Base-by-base conservation (phyloP, 2,888 invertebrate genomes). In the Alsophila aescularia region DNA sequence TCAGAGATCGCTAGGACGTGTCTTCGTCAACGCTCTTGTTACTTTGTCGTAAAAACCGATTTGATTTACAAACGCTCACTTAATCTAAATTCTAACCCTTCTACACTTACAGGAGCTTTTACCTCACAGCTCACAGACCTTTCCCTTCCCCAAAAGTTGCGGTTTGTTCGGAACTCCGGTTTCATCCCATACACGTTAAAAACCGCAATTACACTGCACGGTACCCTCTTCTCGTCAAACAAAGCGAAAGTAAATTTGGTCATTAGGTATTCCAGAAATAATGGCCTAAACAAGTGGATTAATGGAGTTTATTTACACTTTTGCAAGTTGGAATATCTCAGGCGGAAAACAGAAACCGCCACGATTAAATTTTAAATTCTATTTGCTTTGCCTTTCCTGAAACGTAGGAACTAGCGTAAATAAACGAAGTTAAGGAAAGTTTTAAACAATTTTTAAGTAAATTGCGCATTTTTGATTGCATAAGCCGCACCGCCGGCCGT, bases 121-220 rank as follows among this genome's bases (percentile, higher is more conserved):
- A 63, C 60, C 58, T 64, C 55, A 52, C 37, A 64, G 64, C 58
- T 64, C 55, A 52, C 37, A 64, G 64, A 54, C 64, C 51, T 55
- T 47, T 58, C 40, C 34, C 47, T 18, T 37, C 24, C 52, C 70
- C 66, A 64, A 68, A 74, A 74, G 69, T 75, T 73, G 70, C 49
- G 64, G 69, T 68, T 67, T 63, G 67, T 69, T 64, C 60, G 56
- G 64, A 60, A 66, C 61, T 65, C 57, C 51, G 58, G 62, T 56
- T 44, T 56, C 60, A 44, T 57, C 53, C 53, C 62, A 66, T 60
- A 64, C 56, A 55, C 42, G 57, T 57, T 53, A 37, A 67, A 66
- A 67, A 67, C 68, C 68, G 54, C 66, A 70, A 68, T 73, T 73
- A 69, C 68, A 67, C 55, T 55, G 42, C 44, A 39, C 31, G 37